Evolutionary conservation across 2,113 vertebrate species (phyloP), one percentile per base, ranked within the genome.

Genomic region (Oryzias javanicus): DNA sequence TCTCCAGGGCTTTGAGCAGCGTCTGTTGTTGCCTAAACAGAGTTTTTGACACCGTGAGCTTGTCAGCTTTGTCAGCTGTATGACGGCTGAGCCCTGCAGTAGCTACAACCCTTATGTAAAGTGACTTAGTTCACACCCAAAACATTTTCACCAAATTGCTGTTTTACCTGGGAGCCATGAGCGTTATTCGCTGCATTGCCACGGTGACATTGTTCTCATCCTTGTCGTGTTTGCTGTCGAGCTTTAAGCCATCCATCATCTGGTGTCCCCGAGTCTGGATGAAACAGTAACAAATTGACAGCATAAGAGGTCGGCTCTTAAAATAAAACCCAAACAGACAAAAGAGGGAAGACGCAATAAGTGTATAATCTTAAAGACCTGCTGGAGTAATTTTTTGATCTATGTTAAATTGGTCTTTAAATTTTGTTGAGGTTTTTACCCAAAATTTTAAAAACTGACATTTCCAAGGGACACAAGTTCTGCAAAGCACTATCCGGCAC

Each of bases 1-100:
- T 87, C 55, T 81, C 88, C 42, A 94, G 85, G 50, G 84, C 90
- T 76, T 93, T 89, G 63, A 92, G 72, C 63, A 92, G 84, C 67
- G 89, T 92, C 75, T 94, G 92, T 80, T 94, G 93, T 62, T 94
- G 93, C 80, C 97, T 99, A 89, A 85, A 91, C 88, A 51, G 56
- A 42, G 81, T 50, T 2, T 49, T 45, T 40, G n/a, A 72, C 65
- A 73, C 7, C 20, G 19, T 74, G 56, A 80, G 53, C 35, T 59
- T 48, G 55, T 49, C 54, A 50, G 52, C 22, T 60, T 20, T 60
- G 1, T 55, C 10, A 20, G 48, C 16, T 27, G 62, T 58, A 14
- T 14, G 20, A 63, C 47, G 22, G 42, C 42, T 49, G 18, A 64
- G 29, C 53, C 62, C 49, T 35, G 24, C 19, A 29, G 17, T 4